phyloP scores from a whole-genome alignment of 2,888 invertebrate species.

The Cartodere bifasciata region DNA sequence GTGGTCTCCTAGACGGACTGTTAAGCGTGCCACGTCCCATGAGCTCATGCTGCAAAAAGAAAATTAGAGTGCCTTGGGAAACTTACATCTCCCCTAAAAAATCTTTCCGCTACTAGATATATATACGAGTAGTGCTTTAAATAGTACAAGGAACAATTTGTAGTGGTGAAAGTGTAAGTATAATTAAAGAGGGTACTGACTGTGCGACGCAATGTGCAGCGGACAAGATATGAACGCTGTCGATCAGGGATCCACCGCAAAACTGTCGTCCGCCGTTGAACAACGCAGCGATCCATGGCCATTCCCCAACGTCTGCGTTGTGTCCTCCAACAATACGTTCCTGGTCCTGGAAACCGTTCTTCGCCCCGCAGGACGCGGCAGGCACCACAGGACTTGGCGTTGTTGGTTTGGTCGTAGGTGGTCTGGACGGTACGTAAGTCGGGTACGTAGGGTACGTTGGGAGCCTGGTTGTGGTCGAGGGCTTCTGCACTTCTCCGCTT shows the following conservation, averaged over 20 bases:
- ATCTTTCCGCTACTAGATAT: too few species aligned
- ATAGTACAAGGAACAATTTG: too few species aligned
- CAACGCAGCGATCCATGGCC: constrained; percentile 66
- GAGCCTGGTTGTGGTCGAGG: too few species aligned
- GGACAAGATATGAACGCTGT: constrained; percentile 63
- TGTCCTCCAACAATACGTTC: constrained; percentile 77
- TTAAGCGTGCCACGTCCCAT: constrained; percentile 74
- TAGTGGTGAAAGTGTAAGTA: too few species aligned
- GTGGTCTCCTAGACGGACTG: constrained; percentile 71
- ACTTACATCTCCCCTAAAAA: too few species aligned
- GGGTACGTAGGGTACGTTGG: neutral
- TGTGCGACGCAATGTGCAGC: constrained; percentile 84
- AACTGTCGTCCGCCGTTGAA: constrained; percentile 77
- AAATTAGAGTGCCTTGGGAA: neutral
- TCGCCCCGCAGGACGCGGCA: constrained; percentile 49
- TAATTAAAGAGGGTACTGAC: too few species aligned
- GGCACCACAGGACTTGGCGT: constrained; percentile 8
- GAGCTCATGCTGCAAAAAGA: constrained; percentile 60
- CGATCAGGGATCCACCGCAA: constrained; percentile 78
- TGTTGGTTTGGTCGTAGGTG: constrained; percentile 16
- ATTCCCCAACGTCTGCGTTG: constrained; percentile 67
- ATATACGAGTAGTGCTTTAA: too few species aligned
- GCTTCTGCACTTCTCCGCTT: too few species aligned
- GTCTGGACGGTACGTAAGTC: constrained; percentile 10
- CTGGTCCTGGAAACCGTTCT: constrained; percentile 69